Percentiles rank a stretch among this genome's conserved stretches.
phyloP scores from a whole-genome alignment of 2,797 vertebrate species.

The Falco concolor region DNA sequence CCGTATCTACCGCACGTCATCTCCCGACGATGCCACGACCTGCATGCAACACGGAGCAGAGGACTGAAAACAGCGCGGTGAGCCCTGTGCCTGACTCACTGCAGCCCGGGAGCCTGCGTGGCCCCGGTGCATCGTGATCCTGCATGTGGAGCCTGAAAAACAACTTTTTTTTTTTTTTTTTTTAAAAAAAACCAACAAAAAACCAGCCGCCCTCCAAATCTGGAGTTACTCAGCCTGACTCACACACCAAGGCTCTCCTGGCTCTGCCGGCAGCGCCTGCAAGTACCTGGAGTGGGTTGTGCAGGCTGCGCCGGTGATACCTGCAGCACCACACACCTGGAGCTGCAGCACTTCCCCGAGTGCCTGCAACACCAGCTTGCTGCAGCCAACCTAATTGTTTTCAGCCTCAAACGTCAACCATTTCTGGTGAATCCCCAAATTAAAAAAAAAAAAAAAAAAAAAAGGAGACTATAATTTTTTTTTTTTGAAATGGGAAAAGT shows the following conservation, averaged over 20 bases:
- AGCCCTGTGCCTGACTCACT: not conserved
- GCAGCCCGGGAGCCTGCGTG: not conserved
- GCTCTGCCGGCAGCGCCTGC: not conserved
- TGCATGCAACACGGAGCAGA: accelerated
- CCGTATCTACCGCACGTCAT: not conserved
- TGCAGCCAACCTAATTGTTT: not conserved
- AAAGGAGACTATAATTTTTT: not conserved
- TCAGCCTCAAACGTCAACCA: constrained; percentile 6
- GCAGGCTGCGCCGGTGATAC: not conserved
- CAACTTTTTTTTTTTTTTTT: not conserved
- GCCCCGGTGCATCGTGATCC: not conserved
- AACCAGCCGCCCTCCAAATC: not conserved
- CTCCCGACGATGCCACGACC: accelerated
- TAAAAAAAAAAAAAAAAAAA: not conserved
- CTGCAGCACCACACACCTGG: not conserved
- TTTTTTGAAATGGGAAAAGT: constrained; percentile 55
- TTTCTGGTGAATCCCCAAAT: constrained; percentile 42
- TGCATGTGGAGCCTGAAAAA: constrained; percentile 19
- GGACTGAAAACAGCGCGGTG: accelerated
- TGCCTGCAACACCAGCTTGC: not conserved
- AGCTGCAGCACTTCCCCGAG: not conserved
- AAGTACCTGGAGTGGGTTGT: not conserved
- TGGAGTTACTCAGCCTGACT: constrained; percentile 32
- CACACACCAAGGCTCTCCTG: not conserved
- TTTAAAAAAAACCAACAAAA: not conserved